Evolutionary conservation across 2,888 invertebrate species (phyloP).

Genomic region (Dryocosmus kuriphilus): DNA sequence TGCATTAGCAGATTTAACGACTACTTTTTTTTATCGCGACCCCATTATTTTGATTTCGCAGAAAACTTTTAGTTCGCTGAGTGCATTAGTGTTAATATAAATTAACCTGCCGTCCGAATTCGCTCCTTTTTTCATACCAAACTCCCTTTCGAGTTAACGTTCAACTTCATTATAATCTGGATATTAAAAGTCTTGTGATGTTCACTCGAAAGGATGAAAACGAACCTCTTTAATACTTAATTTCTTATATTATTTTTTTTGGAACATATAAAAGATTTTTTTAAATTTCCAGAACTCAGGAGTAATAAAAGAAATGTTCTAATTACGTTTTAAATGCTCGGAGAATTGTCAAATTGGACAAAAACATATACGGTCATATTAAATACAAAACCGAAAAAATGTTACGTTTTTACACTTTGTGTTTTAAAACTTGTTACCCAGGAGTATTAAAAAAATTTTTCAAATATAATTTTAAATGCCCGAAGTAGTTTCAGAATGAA

Average conservation of each 20-base stretch:
- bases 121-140: not conserved
- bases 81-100: slow-evolving; percentile 67
- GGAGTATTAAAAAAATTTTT: too few species aligned
- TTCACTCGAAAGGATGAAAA: not conserved
- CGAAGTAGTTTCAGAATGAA: too few species aligned
- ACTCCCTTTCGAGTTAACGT: slow-evolving; percentile 16
- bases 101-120: slow-evolving; percentile 58
- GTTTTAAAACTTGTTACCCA: too few species aligned
- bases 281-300: too few species aligned
- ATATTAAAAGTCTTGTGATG: slow-evolving; percentile 36
- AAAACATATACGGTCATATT: too few species aligned
- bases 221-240: not conserved
- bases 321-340: too few species aligned
- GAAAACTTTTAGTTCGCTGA: slow-evolving; percentile 61
- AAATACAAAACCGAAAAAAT: too few species aligned
- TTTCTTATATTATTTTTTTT: not conserved
- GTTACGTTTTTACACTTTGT: too few species aligned
- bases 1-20: slow-evolving; percentile 68
- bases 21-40: slow-evolving; percentile 57
- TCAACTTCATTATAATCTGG: slow-evolving; percentile 20
- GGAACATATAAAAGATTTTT: not conserved
- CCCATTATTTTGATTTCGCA: slow-evolving; percentile 65
- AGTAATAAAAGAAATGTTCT: too few species aligned
- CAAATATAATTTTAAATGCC: too few species aligned
- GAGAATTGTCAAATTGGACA: too few species aligned